Base-by-base conservation (phyloP, 1,140 invertebrate species). In the Eurosta solidaginis region DNA sequence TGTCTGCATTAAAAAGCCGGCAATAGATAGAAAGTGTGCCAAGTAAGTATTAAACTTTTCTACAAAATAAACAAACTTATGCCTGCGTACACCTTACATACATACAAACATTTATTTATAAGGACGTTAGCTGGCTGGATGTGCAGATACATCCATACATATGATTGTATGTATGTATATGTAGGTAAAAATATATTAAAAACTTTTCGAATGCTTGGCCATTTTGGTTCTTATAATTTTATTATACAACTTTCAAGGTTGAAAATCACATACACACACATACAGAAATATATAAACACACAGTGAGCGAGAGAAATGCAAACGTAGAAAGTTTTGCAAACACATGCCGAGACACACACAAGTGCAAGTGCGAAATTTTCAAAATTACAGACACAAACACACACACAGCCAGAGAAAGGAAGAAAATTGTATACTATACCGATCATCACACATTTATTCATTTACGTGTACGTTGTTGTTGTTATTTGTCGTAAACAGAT, bases 171-270 rank as follows among this genome's bases (percentile, higher is more conserved):
- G 33, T 22, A 47, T 47, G 7, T 47, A 47, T 17, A 17, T 47
- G 12, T 47, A 47, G 14, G 14, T 40, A 68, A 68, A 68, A 68
- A 33, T 68, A n/a, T n/a, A n/a, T n/a, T n/a, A n/a, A n/a, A n/a
- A n/a, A n/a, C n/a, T n/a, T 68, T 68, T 29, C 40, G 17, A 68
- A 33, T 40, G 59, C 33, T 68, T 68, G 20, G 59, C 33, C 4
- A 36, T 40, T 68, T 68, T 68, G 17, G 59, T 36, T 68, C 33
- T 40, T 54, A 40, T 68, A 68, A 68, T 68, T 68, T 68, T 68
- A 68, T 68, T 68, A 68, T 68, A 68, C 36, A 68, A 68, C 59
- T 68, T 68, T 68, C 59, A 68, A 68, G 59, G 59, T 68, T 68
- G 59, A 40, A 68, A 36, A n/a, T 29, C 29, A 14, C 29, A 40